Conservation (phyloP, 2,888 invertebrate genomes). For the Rotaria macrura region DNA sequence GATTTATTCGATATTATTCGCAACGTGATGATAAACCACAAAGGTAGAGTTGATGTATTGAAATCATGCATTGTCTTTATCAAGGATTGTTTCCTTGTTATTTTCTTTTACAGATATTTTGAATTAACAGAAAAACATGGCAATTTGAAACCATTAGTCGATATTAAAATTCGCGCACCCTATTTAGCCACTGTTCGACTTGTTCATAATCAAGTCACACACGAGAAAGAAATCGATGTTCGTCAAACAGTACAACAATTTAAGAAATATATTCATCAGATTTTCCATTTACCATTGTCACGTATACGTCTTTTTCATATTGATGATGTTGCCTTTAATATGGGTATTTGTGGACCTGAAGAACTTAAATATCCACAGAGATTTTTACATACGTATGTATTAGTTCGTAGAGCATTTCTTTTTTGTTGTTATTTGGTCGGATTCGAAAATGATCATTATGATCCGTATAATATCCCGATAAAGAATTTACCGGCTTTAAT, state of each 20-base stretch:
- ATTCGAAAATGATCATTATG: too few species aligned
- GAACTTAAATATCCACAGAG: conserved; percentile 79
- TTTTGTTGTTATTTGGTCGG: too few species aligned
- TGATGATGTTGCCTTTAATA: conserved; percentile 54
- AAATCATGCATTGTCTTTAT: neutral
- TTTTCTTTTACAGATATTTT: conserved; percentile 58
- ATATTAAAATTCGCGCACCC: conserved; percentile 61
- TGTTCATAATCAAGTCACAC: conserved; percentile 55
- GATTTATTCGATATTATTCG: conserved; percentile 79
- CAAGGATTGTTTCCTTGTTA: neutral
- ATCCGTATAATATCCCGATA: too few species aligned
- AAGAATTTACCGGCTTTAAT: too few species aligned
- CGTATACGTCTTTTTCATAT: conserved; percentile 79
- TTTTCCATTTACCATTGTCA: conserved; percentile 65
- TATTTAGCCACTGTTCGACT: conserved; percentile 58
- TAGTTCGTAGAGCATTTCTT: too few species aligned
- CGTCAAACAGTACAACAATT: conserved; percentile 64
- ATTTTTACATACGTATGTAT: conserved; percentile 65
- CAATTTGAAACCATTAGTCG: conserved; percentile 74
- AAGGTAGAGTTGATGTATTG: conserved; percentile 53
- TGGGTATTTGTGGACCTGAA: conserved; percentile 61
- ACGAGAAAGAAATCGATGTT: conserved; percentile 56
- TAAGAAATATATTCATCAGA: conserved; percentile 41
- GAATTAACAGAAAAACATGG: conserved; percentile 75
- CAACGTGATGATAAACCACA: conserved; percentile 58